Percentiles rank a stretch among this genome's conserved stretches.
These are phyloP conservation scores for Sitodiplosis mosellana DNA, from an alignment of 1,140 invertebrate genomes.

Conservation along the genomic window DNA sequence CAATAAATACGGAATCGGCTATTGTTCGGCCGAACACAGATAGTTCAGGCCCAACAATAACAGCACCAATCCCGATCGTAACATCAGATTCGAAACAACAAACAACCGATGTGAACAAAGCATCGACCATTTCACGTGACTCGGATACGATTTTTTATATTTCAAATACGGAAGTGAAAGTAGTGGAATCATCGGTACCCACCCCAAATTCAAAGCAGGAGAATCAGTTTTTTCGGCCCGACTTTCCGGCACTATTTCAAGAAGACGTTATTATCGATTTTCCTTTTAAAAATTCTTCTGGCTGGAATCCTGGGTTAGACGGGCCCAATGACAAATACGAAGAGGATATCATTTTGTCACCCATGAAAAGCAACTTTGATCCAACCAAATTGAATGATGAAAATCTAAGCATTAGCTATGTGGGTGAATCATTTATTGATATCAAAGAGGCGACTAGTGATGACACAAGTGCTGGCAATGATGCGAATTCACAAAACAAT, in stretches of 20 bases:
- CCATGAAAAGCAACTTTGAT: slow-evolving; percentile 14
- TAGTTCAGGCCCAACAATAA: background rate
- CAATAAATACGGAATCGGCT: too few species aligned
- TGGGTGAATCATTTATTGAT: slow-evolving; percentile 23
- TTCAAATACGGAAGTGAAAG: slow-evolving; percentile 25
- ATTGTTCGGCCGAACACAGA: background rate
- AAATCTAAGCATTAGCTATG: slow-evolving; percentile 16
- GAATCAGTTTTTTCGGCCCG: slow-evolving; percentile 23
- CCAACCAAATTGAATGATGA: slow-evolving; percentile 17
- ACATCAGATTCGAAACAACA: slow-evolving; percentile 1
- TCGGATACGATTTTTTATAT: slow-evolving; percentile 25
- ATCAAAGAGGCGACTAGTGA: slow-evolving; percentile 7
- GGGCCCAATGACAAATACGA: slow-evolving; percentile 10
- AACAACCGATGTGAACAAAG: slow-evolving; percentile 7
- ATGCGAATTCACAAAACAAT: background rate
- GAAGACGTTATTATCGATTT: slow-evolving; percentile 9
- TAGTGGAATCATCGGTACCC: slow-evolving; percentile 20
- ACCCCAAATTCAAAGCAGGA: slow-evolving; percentile 12
- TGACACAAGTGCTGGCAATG: background rate
- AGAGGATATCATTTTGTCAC: slow-evolving; percentile 22
- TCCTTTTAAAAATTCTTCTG: slow-evolving; percentile 3
- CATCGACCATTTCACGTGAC: slow-evolving; percentile 15
- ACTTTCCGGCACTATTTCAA: slow-evolving; percentile 19
- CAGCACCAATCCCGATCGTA: slow-evolving; percentile 9
- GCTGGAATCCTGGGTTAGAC: background rate